These are phyloP conservation scores for Stichodactyla mertensii DNA, from an alignment of 64 coral and sea anemone species.

Conservation along the genomic window DNA sequence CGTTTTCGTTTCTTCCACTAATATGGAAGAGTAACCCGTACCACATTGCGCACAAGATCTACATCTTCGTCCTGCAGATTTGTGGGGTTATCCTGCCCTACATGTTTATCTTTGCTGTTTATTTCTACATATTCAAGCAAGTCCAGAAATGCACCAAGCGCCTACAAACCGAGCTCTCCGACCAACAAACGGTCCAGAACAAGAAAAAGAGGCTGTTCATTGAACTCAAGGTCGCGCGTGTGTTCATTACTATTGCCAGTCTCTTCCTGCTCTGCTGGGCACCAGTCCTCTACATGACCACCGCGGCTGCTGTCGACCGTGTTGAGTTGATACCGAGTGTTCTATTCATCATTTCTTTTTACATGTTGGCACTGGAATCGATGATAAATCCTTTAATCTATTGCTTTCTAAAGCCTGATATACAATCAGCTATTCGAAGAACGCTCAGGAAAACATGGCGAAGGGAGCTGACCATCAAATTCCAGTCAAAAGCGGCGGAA, in stretches of 20 bases:
- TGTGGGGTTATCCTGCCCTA: constrained; percentile 28
- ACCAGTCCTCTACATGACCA: constrained; percentile 47
- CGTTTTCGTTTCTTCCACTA: constrained; percentile 19
- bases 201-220: neutral
- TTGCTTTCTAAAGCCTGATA: constrained; percentile 44
- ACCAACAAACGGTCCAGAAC: neutral
- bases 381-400: constrained; percentile 47
- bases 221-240: constrained; percentile 20
- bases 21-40: constrained; percentile 1
- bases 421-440: constrained; percentile 26
- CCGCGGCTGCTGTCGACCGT: neutral
- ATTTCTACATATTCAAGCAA: constrained; percentile 31
- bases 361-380: constrained; percentile 20
- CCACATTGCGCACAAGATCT: constrained; percentile 12
- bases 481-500: neutral
- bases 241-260: constrained; percentile 23
- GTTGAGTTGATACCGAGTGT: constrained; percentile 3
- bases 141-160: constrained; percentile 14
- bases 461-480: neutral
- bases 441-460: constrained; percentile 19
- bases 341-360: neutral
- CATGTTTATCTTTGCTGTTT: constrained; percentile 7
- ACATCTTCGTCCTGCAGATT: constrained; percentile 16
- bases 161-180: neutral
- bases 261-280: constrained; percentile 31